Base-by-base conservation (phyloP, 1,140 invertebrate species). In the Megalopta genalis region DNA sequence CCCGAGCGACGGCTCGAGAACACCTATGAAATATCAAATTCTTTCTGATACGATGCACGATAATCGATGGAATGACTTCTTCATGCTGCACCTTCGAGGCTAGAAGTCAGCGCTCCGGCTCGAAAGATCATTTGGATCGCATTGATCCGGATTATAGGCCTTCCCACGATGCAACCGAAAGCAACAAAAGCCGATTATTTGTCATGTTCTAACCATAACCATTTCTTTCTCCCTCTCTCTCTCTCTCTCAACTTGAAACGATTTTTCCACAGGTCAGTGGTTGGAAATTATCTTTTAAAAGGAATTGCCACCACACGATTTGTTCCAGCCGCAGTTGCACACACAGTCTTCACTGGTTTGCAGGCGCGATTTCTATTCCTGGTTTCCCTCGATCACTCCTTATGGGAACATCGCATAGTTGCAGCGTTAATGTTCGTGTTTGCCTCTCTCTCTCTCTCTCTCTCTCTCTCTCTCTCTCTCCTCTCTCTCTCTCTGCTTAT, bases 1-100 rank as follows among this genome's bases (percentile, higher is more conserved):
- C 37, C 46, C 16, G 18, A 21, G 4, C 32, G 67, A 37, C n/a
- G 7, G 49, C 25, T 54, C 32, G 21, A 37, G 60, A 12, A 25
- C 75, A 77, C 46, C 67, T 71, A 71, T 77, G 75, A 77, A 77
- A 77, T 77, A 77, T 77, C 75, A 77, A 77, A 77, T 77, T 54
- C 75, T 77, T 77, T 71, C 59, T 21, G 75, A 77, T 77, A 27
- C 59, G 54, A 49, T 71, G 42, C 67, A 63, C 68, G 75, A 77
- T 77, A 63, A 63, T 77, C 75, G 75, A 71, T 71, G 68, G 68
- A 77, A 77, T 60, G 68, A 77, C 75, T 77, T 77, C 75, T 77
- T 70, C 39, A 77, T 70, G 75, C 75, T 77, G 75, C 75, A 77
- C 75, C 75, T 54, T 71, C 59, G 57, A 77, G 75, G 75, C 68